Percentiles rank a stretch among this genome's conserved stretches.
Evolutionary conservation across 2,113 vertebrate genomes (phyloP).

Genomic region (Vidua chalybeata): DNA sequence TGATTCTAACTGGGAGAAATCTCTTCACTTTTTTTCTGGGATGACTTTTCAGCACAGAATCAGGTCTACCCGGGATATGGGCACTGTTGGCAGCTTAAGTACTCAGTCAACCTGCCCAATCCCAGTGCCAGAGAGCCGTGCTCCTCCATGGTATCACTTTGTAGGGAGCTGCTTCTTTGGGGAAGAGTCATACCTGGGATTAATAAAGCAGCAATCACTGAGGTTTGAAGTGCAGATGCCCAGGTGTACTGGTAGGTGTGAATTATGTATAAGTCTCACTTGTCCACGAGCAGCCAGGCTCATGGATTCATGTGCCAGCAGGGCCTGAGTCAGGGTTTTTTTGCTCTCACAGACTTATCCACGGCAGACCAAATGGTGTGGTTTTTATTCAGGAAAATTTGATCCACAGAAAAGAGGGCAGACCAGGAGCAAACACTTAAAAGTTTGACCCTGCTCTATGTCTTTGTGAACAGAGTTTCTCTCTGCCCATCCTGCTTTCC

Average conservation of each 20-base stretch:
- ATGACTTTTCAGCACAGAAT: background rate
- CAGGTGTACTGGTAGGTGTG: background rate
- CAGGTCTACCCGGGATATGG: background rate
- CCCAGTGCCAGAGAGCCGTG: background rate
- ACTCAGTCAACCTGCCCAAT: background rate
- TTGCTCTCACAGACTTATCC: background rate
- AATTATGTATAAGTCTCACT: background rate
- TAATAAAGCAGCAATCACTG: background rate
- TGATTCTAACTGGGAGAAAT: background rate
- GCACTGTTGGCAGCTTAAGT: background rate
- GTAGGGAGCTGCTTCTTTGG: background rate
- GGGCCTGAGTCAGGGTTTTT: background rate
- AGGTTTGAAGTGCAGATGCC: background rate
- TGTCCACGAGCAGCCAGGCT: background rate
- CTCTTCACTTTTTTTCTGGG: background rate
- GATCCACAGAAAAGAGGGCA: background rate
- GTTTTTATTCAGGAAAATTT: background rate
- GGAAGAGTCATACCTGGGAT: background rate
- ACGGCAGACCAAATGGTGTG: background rate
- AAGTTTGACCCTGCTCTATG: background rate
- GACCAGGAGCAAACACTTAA: background rate
- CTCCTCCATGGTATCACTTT: fast-evolving
- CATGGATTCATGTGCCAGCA: fast-evolving
- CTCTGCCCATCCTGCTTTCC: background rate
- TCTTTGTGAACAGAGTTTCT: background rate